Percentiles rank a stretch among this genome's conserved stretches.
These are phyloP conservation scores for Octomys mimax DNA, from an alignment of 2,797 vertebrate species.

Conservation along the genomic window DNA sequence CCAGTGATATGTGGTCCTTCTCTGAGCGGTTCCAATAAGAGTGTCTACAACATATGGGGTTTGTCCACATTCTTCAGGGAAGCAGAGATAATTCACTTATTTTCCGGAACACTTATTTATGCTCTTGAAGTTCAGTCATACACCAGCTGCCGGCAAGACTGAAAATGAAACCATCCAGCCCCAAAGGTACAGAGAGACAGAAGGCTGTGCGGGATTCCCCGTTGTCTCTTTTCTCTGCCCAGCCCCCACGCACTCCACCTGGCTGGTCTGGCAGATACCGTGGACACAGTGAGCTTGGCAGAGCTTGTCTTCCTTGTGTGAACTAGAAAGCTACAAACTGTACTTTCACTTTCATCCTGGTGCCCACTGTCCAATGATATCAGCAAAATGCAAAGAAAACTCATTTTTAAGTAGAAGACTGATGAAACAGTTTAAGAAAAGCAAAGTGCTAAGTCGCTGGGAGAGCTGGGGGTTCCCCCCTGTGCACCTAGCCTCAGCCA, in stretches of 20 bases:
- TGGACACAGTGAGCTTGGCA: no score
- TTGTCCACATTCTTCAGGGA: not conserved
- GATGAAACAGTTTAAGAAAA: not conserved
- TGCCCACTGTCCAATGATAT: not conserved
- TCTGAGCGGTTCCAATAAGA: not conserved
- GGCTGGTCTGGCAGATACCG: not conserved
- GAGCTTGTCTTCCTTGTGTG: not conserved
- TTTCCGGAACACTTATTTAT: not conserved
- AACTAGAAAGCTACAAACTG: not conserved
- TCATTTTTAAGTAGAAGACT: not conserved
- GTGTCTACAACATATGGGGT: not conserved
- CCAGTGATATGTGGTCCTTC: rapidly evolving
- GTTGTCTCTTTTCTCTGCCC: no score
- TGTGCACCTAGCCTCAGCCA: rapidly evolving
- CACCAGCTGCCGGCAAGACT: not conserved
- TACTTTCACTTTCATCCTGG: not conserved
- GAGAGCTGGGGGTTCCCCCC: not conserved
- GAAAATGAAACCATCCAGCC: not conserved
- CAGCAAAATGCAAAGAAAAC: not conserved
- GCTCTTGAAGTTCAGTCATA: not conserved
- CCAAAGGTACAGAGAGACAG: rapidly evolving
- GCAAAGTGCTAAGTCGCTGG: not conserved
- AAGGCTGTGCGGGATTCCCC: not conserved
- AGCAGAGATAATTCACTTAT: not conserved
- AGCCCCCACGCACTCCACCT: not conserved